phyloP scores from a whole-genome alignment of 2,113 vertebrate genomes.

The Stigmatopora nigra region DNA sequence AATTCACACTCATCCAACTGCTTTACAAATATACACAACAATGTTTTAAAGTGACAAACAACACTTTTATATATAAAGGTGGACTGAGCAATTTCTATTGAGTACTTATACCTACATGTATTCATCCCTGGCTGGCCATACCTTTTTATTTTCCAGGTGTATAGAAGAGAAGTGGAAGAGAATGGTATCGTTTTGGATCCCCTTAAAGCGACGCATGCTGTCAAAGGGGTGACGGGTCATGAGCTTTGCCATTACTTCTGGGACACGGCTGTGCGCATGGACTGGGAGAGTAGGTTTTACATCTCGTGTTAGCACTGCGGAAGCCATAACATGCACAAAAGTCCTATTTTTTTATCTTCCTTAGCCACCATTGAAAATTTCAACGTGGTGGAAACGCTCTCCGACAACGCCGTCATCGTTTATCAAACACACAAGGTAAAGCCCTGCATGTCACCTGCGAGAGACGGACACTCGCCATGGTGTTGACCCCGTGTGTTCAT shows the following conservation, averaged over 20 bases:
- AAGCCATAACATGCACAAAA: neutral
- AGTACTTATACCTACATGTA: too few species aligned
- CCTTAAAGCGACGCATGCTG: slow-evolving; percentile 92
- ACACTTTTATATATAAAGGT: too few species aligned
- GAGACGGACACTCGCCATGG: neutral
- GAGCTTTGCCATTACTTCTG: slow-evolving; percentile 97
- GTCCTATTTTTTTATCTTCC: slow-evolving; percentile 24
- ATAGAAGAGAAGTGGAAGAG: slow-evolving; percentile 96
- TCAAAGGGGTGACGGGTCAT: slow-evolving; percentile 92
- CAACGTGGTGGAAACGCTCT: slow-evolving; percentile 88
- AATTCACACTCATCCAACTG: neutral
- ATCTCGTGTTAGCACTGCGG: neutral
- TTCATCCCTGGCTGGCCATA: too few species aligned
- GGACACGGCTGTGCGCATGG: slow-evolving; percentile 88
- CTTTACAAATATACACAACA: neutral
- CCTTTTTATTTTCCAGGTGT: slow-evolving; percentile 71
- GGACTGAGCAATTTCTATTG: too few species aligned
- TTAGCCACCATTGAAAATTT: slow-evolving; percentile 95
- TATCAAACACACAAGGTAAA: slow-evolving; percentile 95
- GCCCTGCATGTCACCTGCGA: neutral
- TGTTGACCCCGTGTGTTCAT: slow-evolving; percentile 35
- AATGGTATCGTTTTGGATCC: slow-evolving; percentile 95
- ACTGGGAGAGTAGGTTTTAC: slow-evolving; percentile 90
- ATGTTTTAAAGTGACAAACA: too few species aligned
- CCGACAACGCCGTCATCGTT: slow-evolving; percentile 87